These are phyloP conservation scores for Oscheius sp. DNA, from an alignment of 2,888 invertebrate genomes.

Conservation along the genomic window DNA sequence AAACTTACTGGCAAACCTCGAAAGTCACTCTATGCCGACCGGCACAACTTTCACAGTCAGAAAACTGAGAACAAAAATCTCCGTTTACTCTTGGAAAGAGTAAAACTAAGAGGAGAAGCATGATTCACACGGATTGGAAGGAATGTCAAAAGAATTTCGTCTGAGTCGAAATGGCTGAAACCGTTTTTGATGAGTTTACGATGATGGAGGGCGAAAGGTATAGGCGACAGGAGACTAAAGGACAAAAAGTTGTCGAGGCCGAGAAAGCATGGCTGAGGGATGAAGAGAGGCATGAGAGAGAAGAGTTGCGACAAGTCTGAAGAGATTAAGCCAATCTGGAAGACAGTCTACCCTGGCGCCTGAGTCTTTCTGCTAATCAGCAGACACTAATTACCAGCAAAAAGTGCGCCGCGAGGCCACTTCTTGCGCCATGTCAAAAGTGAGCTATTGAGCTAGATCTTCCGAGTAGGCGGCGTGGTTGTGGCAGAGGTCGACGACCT, in stretches of 20 bases:
- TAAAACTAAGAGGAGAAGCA: constrained; percentile 1
- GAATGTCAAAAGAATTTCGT: not conserved
- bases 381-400: constrained; percentile 19
- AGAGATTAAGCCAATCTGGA: constrained; percentile 20
- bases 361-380: constrained; percentile 20
- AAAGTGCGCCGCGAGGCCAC: constrained; percentile 24
- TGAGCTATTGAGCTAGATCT: not conserved
- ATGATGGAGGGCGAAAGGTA: too few relatives aligned
- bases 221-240: too few relatives aligned
- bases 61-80: constrained; percentile 21
- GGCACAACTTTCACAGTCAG: constrained; percentile 23
- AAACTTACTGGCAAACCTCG: constrained; percentile 18
- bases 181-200: not conserved
- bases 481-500: not conserved
- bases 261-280: not conserved
- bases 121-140: not conserved
- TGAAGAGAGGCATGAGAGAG: not conserved
- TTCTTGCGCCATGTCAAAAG: constrained; percentile 18
- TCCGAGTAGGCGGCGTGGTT: not conserved
- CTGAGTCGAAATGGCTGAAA: not conserved
- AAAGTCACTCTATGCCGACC: constrained; percentile 19
- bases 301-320: not conserved
- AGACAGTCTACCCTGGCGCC: not conserved
- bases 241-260: too few relatives aligned
- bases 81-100: not conserved